Conservation (phyloP, 2,888 invertebrate genomes). For the Stenurella melanura region DNA sequence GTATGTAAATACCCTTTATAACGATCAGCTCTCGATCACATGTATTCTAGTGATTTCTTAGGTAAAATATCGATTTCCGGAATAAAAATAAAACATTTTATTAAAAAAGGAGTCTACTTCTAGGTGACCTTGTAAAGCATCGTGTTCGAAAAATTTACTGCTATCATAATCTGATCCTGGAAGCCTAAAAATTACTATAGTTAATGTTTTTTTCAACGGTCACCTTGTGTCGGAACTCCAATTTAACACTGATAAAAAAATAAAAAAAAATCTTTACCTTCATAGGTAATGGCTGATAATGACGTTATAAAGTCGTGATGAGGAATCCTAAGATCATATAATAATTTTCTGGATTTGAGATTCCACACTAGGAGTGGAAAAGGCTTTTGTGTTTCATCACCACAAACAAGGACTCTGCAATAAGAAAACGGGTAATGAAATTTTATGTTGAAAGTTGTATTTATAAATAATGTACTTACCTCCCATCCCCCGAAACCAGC, state of each 20-base stretch:
- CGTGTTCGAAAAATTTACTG: too few relatives aligned
- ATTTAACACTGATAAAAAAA: background rate
- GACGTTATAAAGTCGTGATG: conserved; percentile 92
- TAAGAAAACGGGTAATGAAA: conserved; percentile 13
- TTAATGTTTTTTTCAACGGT: too few relatives aligned
- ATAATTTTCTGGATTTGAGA: conserved; percentile 86
- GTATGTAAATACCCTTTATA: too few relatives aligned
- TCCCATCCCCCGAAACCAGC: conserved; percentile 91
- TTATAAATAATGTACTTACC: conserved; percentile 73
- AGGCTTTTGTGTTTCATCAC: conserved; percentile 94
- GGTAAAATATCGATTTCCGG: too few relatives aligned
- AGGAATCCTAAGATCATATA: conserved; percentile 91
- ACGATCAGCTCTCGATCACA: too few relatives aligned
- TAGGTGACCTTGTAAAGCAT: too few relatives aligned
- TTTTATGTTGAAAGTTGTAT: background rate
- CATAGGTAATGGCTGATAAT: conserved; percentile 88
- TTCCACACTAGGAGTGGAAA: conserved; percentile 94
- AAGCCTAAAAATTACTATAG: too few relatives aligned
- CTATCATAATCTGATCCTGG: too few relatives aligned
- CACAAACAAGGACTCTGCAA: conserved; percentile 87
- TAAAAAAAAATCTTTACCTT: conserved; percentile 75
- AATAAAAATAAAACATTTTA: too few relatives aligned
- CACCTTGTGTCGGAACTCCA: background rate
- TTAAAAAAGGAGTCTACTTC: too few relatives aligned
- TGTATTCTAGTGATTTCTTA: too few relatives aligned